A percentile compares a stretch with the other conserved stretches of the same genome.
These are phyloP conservation scores for Spilogale gracilis DNA, from an alignment of 2,113 vertebrate genomes.

Conservation along the genomic window DNA sequence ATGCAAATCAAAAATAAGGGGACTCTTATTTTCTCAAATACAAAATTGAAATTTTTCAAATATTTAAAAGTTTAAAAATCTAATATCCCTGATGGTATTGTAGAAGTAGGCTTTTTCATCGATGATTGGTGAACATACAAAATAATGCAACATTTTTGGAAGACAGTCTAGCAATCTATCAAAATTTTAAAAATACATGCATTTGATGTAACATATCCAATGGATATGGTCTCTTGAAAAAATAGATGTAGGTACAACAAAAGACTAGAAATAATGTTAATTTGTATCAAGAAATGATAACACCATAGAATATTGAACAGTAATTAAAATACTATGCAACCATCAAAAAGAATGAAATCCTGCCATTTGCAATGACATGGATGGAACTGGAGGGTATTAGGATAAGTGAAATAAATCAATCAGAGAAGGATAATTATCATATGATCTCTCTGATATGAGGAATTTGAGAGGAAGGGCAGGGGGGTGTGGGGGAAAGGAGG, in stretches of 20 bases:
- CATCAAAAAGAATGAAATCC: too few species aligned
- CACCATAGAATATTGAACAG: not conserved
- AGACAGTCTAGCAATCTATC: not conserved
- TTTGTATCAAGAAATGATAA: not conserved
- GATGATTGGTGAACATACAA: not conserved
- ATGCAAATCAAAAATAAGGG: not conserved
- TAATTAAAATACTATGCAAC: not conserved
- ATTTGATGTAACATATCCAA: not conserved
- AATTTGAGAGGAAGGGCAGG: too few species aligned
- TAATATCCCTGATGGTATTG: not conserved
- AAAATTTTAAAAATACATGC: not conserved
- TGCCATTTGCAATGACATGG: too few species aligned
- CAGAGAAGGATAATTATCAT: too few species aligned
- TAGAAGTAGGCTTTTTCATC: not conserved
- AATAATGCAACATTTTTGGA: not conserved
- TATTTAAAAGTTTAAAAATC: slow-evolving; percentile 21
- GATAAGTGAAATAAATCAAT: too few species aligned
- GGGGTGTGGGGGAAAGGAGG: too few species aligned
- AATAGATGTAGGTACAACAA: not conserved
- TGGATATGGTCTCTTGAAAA: not conserved
- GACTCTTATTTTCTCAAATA: not conserved
- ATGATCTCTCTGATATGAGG: too few species aligned
- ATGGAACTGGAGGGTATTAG: too few species aligned
- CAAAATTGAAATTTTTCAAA: not conserved
- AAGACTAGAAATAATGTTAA: not conserved